Evolutionary conservation across 2,797 vertebrate genomes (phyloP).

Genomic region (Alcedo atthis): DNA sequence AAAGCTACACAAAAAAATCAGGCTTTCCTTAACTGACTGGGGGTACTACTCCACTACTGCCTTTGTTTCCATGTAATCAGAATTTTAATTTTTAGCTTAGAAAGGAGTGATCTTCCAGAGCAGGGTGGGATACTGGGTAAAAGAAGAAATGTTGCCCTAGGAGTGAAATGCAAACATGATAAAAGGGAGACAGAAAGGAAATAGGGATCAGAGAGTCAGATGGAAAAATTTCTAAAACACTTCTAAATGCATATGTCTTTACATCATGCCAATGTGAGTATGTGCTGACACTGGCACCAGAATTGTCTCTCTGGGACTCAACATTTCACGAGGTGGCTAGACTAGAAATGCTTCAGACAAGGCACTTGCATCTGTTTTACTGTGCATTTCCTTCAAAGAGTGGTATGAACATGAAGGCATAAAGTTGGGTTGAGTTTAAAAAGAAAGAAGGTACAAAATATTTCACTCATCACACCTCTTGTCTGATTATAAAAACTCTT

Average conservation of each 20-base stretch:
- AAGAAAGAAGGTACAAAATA: not conserved
- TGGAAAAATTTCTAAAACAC: not conserved
- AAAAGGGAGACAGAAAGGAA: not conserved
- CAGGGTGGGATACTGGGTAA: not conserved
- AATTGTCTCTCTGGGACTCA: not conserved
- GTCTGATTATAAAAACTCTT: not conserved
- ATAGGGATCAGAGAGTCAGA: not conserved
- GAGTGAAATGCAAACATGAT: not conserved
- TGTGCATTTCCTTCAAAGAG: not conserved
- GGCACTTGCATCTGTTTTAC: not conserved
- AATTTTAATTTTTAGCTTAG: not conserved
- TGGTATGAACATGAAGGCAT: not conserved
- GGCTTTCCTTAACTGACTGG: not conserved
- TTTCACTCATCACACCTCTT: not conserved
- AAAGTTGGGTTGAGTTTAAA: not conserved
- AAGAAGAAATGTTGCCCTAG: not conserved
- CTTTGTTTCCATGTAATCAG: not conserved
- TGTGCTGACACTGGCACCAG: not conserved
- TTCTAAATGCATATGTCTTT: not conserved
- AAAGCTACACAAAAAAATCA: not conserved
- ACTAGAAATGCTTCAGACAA: not conserved
- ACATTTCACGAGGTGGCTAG: not conserved
- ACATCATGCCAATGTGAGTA: not conserved
- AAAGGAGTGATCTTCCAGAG: not conserved
- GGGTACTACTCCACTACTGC: not conserved